phyloP scores from a whole-genome alignment of 2,113 vertebrate species.

The Bubalus kerabau region DNA sequence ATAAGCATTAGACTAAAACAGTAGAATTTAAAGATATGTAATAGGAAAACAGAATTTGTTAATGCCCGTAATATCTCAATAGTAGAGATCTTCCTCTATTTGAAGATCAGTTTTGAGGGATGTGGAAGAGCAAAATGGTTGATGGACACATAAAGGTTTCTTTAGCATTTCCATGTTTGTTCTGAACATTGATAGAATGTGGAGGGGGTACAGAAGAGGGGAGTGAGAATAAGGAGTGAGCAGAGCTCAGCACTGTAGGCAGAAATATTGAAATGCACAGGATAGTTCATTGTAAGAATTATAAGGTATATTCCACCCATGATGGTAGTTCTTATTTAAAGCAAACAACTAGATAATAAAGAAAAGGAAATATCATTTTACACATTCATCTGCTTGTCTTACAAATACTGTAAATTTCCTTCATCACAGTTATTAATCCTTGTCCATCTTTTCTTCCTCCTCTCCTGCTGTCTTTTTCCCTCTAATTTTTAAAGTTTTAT shows the following conservation, averaged over 20 bases:
- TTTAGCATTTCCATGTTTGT: background rate
- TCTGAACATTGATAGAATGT: background rate
- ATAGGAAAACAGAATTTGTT: background rate
- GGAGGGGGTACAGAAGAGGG: background rate
- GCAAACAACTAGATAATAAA: background rate
- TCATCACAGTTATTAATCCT: background rate
- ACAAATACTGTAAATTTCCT: background rate
- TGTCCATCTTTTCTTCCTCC: background rate
- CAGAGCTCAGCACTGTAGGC: background rate
- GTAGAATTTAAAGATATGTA: background rate
- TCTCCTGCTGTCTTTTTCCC: background rate
- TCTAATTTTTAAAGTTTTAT: background rate
- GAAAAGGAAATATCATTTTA: background rate
- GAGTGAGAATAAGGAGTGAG: background rate
- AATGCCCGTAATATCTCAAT: background rate
- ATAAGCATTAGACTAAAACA: background rate
- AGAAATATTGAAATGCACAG: background rate
- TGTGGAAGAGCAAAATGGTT: background rate
- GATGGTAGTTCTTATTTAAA: background rate
- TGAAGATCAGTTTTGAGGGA: background rate
- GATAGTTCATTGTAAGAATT: background rate
- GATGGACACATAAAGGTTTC: background rate
- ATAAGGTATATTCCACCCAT: background rate
- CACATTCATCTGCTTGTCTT: background rate
- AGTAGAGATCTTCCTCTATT: background rate